Evolutionary conservation across 1,140 invertebrate genomes (phyloP), one percentile per base, ranked within the genome.

Genomic region (Lineus longissimus): DNA sequence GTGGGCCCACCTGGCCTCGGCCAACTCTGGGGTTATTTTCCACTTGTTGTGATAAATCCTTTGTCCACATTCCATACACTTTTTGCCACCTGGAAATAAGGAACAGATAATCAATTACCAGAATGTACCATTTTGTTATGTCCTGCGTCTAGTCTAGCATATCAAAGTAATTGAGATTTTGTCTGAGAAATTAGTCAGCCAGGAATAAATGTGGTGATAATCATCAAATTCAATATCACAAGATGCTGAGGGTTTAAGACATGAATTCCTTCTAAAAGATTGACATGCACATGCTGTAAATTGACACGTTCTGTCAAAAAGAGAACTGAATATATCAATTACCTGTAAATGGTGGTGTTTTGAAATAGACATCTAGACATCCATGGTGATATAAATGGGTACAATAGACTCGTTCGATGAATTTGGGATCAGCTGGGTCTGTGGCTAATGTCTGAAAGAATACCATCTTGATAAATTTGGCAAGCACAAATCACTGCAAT

Each of bases 1-100:
- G 73, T 91, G 89, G 4, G 89, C 89, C 90, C 90, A 91, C 45
- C 89, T 81, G 27, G 87, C 85, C 79, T 91, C 90, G 0, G 88
- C 88, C 19, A 90, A 78, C 70, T 87, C 87, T 11, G 90, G 86
- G 57, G 86, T 86, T 22, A 90, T 71, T 62, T 86, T 86, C 88
- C 89, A 91, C 73, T 90, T 90, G 63, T 90, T 88, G 74, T 91
- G 90, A 73, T 86, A 89, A 57, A 91, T 86, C 70, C 84, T 84
- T 64, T 88, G 81, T 9, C 82, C 83, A 77, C 89, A 91, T 2
- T 62, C 68, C 45, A 84, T 82, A 78, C 87, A 88, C 65, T 85
- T 86, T 75, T 88, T 88, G 55, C 86, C 87, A 67, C 85, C 86
- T 87, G 66, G 36, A 79, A 78, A 51, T 55, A 62, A 29, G 66